These are phyloP conservation scores for Acropora yongei DNA, from an alignment of 64 coral and sea anemone genomes.

Conservation along the genomic window DNA sequence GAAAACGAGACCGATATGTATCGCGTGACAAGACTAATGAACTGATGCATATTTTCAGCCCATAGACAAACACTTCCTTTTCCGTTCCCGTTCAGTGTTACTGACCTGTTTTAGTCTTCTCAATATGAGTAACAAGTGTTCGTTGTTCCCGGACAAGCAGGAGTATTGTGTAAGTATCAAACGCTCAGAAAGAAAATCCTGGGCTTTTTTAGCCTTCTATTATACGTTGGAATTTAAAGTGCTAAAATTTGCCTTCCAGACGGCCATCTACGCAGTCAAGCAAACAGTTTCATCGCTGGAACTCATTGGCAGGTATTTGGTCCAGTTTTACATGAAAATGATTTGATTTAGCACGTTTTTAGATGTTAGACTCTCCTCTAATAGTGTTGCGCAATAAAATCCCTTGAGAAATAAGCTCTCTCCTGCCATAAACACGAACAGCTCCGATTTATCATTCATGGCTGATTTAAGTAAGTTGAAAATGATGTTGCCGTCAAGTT, in stretches of 20 bases:
- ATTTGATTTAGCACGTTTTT: not conserved
- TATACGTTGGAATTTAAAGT: not conserved
- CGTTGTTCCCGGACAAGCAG: slow-evolving; percentile 1
- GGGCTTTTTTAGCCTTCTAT: no score
- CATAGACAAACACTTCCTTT: not conserved
- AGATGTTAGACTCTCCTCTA: not conserved
- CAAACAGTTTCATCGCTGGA: slow-evolving; percentile 28
- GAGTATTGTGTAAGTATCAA: slow-evolving; percentile 35
- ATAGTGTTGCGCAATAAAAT: no score
- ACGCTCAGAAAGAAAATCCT: no score
- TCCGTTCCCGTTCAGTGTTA: not conserved
- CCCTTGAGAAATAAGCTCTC: no score
- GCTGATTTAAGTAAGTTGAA: no score
- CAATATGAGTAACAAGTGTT: slow-evolving; percentile 23
- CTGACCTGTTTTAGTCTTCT: not conserved
- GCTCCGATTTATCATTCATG: no score
- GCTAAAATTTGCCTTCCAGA: slow-evolving; percentile 3
- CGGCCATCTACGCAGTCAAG: slow-evolving; percentile 24
- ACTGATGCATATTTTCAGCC: no score
- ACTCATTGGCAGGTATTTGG: slow-evolving; percentile 27
- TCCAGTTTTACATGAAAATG: not conserved
- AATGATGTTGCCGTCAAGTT: no score
- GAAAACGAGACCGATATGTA: no score
- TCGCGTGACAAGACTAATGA: no score
- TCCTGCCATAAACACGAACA: no score